Conservation (phyloP, 2,888 invertebrate genomes). For the Helleia helle region DNA sequence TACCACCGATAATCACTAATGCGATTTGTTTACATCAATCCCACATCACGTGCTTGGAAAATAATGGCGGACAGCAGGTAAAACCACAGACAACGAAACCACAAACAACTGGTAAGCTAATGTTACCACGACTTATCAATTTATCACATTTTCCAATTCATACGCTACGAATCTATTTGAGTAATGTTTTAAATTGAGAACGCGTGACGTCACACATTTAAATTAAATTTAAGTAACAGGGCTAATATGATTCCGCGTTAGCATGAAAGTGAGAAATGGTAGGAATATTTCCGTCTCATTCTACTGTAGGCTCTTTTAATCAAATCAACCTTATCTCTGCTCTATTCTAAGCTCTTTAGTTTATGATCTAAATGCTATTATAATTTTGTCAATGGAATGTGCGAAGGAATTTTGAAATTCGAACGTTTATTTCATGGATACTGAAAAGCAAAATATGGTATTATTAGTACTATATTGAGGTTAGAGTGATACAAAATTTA, state of each 20-base stretch:
- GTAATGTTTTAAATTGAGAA: not conserved
- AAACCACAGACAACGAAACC: constrained; percentile 19
- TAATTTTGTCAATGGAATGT: too few relatives aligned
- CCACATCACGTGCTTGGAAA: constrained; percentile 32
- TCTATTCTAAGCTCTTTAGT: constrained; percentile 17
- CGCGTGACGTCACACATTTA: constrained; percentile 3
- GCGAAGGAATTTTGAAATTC: too few relatives aligned
- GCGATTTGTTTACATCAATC: constrained; percentile 39
- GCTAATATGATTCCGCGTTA: constrained; percentile 12
- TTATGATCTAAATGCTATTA: not conserved
- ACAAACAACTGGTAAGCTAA: constrained; percentile 23
- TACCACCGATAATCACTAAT: constrained; percentile 27
- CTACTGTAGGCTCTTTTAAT: constrained; percentile 16
- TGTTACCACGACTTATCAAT: too few relatives aligned
- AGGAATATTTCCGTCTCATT: constrained; percentile 12
- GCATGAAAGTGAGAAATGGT: constrained; percentile 12
- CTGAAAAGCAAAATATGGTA: too few relatives aligned
- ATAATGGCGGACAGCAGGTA: constrained; percentile 26
- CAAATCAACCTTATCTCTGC: constrained; percentile 21
- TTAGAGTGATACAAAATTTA: too few relatives aligned
- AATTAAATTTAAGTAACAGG: not conserved
- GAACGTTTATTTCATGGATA: too few relatives aligned
- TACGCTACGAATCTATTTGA: too few relatives aligned
- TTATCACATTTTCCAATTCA: too few relatives aligned
- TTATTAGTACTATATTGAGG: too few relatives aligned